Conservation (phyloP, 2,888 invertebrate species). For the Melieria crassipennis region DNA sequence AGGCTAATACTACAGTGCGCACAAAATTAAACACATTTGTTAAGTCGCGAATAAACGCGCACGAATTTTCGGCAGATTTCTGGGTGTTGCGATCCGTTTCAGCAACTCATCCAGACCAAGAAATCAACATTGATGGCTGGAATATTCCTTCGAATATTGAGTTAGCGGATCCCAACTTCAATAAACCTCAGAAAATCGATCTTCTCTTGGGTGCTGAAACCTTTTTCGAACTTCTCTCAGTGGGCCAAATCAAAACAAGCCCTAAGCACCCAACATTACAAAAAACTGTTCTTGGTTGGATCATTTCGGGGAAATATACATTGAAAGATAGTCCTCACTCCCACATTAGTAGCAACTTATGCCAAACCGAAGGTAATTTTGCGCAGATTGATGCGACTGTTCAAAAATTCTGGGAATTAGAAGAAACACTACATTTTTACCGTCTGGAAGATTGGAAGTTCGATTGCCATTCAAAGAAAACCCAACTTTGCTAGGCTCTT, state of each 20-base stretch:
- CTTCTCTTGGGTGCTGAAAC: too few relatives aligned
- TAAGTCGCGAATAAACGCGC: constrained; percentile 10
- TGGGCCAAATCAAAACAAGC: constrained; percentile 31
- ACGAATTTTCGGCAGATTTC: constrained; percentile 29
- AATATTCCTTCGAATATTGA: constrained; percentile 32
- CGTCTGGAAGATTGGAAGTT: constrained; percentile 34
- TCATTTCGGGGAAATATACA: constrained; percentile 35
- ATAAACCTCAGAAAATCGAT: constrained; percentile 29
- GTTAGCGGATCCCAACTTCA: constrained; percentile 35
- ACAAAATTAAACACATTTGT: constrained; percentile 25
- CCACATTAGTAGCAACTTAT: neutral
- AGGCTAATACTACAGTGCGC: constrained; percentile 24
- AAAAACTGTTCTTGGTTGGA: constrained; percentile 34
- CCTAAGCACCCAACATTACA: constrained; percentile 30
- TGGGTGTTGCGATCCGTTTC: constrained; percentile 28
- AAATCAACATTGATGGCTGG: constrained; percentile 23
- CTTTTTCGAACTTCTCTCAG: too few relatives aligned
- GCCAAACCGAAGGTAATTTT: constrained; percentile 8
- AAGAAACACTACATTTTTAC: constrained; percentile 31
- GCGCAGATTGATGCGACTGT: constrained; percentile 24
- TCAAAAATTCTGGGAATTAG: constrained; percentile 35
- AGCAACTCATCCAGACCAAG: constrained; percentile 24
- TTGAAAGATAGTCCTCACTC: neutral
- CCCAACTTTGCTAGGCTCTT: constrained; percentile 26
- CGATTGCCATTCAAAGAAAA: constrained; percentile 35